Evolutionary conservation across 2,113 vertebrate genomes (phyloP), one percentile per base, ranked within the genome.

Genomic region (Alosa alosa): DNA sequence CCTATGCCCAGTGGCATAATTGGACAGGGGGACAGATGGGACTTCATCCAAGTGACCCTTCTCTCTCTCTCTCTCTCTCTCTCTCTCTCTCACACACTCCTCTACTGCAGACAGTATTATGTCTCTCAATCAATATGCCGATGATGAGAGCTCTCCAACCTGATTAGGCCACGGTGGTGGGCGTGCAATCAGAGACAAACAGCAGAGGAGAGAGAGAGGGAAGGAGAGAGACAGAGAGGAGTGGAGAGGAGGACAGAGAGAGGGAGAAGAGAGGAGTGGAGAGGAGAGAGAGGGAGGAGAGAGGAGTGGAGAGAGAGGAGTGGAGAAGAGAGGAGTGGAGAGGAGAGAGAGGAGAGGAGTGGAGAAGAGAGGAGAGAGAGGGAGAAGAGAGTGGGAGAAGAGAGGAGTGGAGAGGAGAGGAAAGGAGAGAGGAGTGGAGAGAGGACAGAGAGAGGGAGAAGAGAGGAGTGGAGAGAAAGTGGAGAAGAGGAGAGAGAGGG

Each of bases 91-190:
- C n/a, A n/a, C 82, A 39, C 25, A 60, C 83, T 68, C 13, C 64
- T 64, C 60, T 6, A 64, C 60, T 72, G 55, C 83, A 84, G 45
- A 44, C 46, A 47, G 25, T 78, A 50, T 81, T 52, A 57, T 36
- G 52, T 39, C 17, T 78, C 44, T 57, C 75, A 83, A 75, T 85
- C 81, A 85, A 52, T 87, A 82, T 75, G 4, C 15, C 52, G 47
- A n/a, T 72, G 46, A 82, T 52, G 49, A 31, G 49, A 83, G 36
- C 47, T 82, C 36, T 46, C 75, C 82, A 68, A 81, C 25, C 44
- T 81, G 44, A 81, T 86, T 25, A 68, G 82, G 47, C 44, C 18
- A 81, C 49, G 57, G 0, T 25, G 64, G 81, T 86, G 49, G n/a
- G 55, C 49, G 6, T 75, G 46, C 72, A 78, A 55, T 83, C 31